These are phyloP conservation scores for Drosophila gaucha DNA, from an alignment of 2,888 invertebrate species.

Conservation along the genomic window DNA sequence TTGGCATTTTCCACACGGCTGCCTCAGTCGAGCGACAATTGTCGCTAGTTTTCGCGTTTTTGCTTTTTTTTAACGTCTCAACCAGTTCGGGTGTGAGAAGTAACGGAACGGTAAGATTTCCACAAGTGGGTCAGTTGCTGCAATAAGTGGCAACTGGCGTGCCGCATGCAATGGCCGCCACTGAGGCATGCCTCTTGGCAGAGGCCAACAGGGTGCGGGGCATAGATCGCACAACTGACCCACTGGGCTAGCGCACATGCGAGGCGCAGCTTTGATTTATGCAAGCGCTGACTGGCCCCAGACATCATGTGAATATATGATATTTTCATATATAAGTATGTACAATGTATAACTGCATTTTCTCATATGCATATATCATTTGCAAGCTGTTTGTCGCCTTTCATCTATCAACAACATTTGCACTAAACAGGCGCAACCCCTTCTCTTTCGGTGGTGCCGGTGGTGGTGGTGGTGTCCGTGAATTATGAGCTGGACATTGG, in stretches of 20 bases:
- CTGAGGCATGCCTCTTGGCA: conserved; percentile 20
- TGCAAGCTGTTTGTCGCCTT: conserved; percentile 46
- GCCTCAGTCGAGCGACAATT: conserved; percentile 51
- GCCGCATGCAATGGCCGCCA: conserved; percentile 59
- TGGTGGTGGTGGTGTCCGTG: conserved; percentile 44
- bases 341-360: not conserved
- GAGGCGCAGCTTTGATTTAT: conserved; percentile 60
- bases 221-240: conserved; percentile 39
- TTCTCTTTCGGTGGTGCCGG: conserved; percentile 1
- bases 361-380: conserved; percentile 37
- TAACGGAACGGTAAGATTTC: conserved; percentile 61
- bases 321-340: not conserved
- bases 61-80: conserved; percentile 7
- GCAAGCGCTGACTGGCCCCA: conserved; percentile 36
- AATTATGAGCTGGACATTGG: conserved; percentile 71
- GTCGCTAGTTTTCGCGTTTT: conserved; percentile 68
- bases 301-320: not conserved
- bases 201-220: conserved; percentile 11
- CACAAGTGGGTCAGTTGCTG: conserved; percentile 65
- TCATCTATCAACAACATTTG: conserved; percentile 35
- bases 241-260: conserved; percentile 37
- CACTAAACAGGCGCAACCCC: conserved; percentile 28
- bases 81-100: conserved; percentile 71
- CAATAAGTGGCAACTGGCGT: conserved; percentile 49
- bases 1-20: conserved; percentile 60